These are phyloP conservation scores for Bruchidius siliquastri DNA, from an alignment of 2,888 invertebrate genomes.

Conservation along the genomic window DNA sequence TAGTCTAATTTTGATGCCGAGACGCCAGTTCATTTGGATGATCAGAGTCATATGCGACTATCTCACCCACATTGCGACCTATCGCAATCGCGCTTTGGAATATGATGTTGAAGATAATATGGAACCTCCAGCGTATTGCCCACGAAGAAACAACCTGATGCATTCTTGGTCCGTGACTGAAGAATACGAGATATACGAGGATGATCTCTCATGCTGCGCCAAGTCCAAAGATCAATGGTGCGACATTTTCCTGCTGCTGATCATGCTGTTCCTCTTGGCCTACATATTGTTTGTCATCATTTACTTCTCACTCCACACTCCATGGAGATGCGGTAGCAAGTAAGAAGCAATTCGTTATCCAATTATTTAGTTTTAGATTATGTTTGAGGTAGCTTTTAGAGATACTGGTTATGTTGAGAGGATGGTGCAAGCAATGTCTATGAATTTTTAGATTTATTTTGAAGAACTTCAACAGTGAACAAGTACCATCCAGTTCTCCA, in stretches of 20 bases:
- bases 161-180: background rate
- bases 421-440: background rate
- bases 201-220: background rate
- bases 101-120: background rate
- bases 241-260: background rate
- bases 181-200: background rate
- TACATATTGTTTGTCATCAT: background rate
- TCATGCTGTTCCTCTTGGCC: background rate
- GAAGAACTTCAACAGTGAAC: too few species aligned
- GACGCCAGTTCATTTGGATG: background rate
- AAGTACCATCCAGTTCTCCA: too few species aligned
- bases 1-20: background rate
- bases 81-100: background rate
- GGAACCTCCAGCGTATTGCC: background rate
- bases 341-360: background rate
- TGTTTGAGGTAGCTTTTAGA: background rate
- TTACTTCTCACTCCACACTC: background rate
- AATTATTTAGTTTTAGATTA: background rate
- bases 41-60: background rate
- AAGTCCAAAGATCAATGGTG: background rate
- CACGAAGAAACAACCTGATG: background rate
- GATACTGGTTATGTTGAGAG: background rate
- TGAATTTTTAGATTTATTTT: too few species aligned
- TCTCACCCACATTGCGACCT: background rate
- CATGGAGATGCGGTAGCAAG: background rate